Evolutionary conservation across 2,113 vertebrate species (phyloP).

Genomic region (Diphyllodes magnificus): DNA sequence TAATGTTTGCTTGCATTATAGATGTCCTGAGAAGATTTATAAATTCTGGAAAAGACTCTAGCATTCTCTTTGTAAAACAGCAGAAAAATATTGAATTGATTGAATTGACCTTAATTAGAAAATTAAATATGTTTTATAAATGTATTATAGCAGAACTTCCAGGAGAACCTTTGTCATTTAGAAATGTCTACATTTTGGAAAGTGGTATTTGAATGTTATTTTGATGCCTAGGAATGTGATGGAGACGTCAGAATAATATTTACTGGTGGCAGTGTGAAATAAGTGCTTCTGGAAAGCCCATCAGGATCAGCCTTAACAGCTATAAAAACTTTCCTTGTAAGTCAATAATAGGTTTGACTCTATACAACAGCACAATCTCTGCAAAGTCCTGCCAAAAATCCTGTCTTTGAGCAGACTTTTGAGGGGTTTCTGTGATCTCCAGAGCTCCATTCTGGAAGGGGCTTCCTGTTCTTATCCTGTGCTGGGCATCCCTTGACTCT

Average conservation of each 20-base stretch:
- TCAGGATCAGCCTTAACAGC: not conserved
- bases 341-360: not conserved
- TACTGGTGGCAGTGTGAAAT: not conserved
- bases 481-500: not conserved
- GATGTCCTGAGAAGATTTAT: not conserved
- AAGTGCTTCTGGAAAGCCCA: not conserved
- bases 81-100: not conserved
- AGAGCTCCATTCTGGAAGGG: not conserved
- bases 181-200: not conserved
- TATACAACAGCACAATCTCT: not conserved
- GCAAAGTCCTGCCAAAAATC: not conserved
- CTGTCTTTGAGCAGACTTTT: not conserved
- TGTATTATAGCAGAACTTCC: not conserved
- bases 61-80: not conserved
- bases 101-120: not conserved
- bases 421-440: not conserved
- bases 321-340: not conserved
- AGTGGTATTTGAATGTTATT: not conserved
- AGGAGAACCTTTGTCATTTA: not conserved
- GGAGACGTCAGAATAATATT: not conserved
- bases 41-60: not conserved
- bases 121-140: not conserved
- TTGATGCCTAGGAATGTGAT: not conserved
- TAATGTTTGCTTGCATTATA: not conserved
- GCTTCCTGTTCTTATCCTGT: not conserved